phyloP scores from a whole-genome alignment of 2,888 invertebrate genomes.

The Siphlonurus alternatus region DNA sequence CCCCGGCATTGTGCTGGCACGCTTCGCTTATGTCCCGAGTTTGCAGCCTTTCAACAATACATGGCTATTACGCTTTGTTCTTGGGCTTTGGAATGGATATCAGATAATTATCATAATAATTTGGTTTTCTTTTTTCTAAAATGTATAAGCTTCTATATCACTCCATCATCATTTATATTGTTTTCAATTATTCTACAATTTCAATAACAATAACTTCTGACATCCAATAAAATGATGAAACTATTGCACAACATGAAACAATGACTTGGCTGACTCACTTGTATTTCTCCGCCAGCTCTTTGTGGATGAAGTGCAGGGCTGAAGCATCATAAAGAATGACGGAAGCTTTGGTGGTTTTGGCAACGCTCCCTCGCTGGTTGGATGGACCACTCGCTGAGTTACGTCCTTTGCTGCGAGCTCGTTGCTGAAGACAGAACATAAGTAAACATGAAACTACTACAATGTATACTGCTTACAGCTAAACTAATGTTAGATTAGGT shows the following conservation, averaged over 20 bases:
- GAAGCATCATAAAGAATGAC: conserved; percentile 58
- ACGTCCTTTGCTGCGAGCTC: neutral
- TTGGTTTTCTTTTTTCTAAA: neutral
- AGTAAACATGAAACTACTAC: no score
- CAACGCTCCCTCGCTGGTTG: neutral
- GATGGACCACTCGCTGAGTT: neutral
- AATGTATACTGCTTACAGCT: no score
- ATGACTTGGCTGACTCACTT: conserved; percentile 29
- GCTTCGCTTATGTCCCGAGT: conserved; percentile 36
- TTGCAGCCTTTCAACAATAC: conserved; percentile 23
- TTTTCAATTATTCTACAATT: no score
- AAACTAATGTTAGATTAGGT: no score
- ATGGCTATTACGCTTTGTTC: no score
- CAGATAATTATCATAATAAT: no score
- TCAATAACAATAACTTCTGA: no score
- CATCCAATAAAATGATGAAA: no score
- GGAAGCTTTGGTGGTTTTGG: conserved; percentile 19
- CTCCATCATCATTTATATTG: no score
- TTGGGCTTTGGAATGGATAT: no score
- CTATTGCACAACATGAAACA: no score
- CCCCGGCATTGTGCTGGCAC: conserved; percentile 64
- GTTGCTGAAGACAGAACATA: neutral
- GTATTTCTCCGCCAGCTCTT: conserved; percentile 69
- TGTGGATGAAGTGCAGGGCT: conserved; percentile 59
- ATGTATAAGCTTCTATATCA: no score